Evolutionary conservation across 2,797 vertebrate species (phyloP), one percentile per base, ranked within the genome.

Genomic region (Ciconia nigra): DNA sequence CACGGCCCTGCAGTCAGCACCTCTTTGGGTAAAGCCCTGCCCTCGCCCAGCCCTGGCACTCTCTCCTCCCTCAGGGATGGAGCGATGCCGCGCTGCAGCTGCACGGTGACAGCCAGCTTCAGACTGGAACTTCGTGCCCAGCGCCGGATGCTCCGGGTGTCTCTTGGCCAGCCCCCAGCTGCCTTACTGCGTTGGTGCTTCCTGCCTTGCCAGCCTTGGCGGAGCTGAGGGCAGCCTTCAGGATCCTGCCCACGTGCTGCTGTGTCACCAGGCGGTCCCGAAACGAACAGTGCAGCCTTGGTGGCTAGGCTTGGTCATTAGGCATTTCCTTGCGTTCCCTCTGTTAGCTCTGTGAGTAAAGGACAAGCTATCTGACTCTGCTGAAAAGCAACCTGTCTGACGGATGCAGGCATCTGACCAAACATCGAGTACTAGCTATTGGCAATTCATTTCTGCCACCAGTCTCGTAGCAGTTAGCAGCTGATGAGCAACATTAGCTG

Each of bases 121-220:
- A 7, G 12, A 1, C 4, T 0, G 4, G 29, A 1, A 0, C 52
- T 37, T 26, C 0, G 2, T 83, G 63, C 54, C 20, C 22, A 2
- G 39, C 28, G 37, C 13, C 4, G 9, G 31, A 6, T 25, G 44
- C 16, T 44, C 8, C 5, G 25, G 22, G 17, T n/a, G 20, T 42
- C 54, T 33, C 73, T 11, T 21, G 79, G 7, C 3, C 14, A 24
- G 44, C 29, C 25, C 35, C 24, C n/a, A 12, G 55, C 54, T 9
- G 49, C 4, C 5, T 20, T 7, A 0, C 4, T 1, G 31, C 1
- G 2, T 3, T 6, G 39, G 15, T 54, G 44, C 73, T 71, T 57
- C 39, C 31, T 2, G 46, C 35, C 46, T 11, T 15, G 39, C 62
- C 33, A 18, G 46, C 39, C 29, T 7, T 37, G 29, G 66, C 8